Base-by-base conservation (phyloP, 2,113 vertebrate species). In the Hypomesus transpacificus region DNA sequence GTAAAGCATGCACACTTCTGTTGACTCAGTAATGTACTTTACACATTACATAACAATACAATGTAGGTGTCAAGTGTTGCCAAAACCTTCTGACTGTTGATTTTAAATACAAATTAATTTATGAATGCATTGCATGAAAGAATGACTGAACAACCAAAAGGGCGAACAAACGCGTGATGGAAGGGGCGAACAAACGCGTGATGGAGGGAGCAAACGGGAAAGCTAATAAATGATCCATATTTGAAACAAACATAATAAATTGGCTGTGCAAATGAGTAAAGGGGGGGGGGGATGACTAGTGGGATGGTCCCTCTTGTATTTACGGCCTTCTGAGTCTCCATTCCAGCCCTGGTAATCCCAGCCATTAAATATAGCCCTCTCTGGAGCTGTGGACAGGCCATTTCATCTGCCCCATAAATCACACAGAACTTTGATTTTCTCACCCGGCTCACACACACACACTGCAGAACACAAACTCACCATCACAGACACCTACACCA, bases 321-420 rank as follows among this genome's bases (percentile, higher is more conserved):
- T 21, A n/a, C 0, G 11, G 14, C 34, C 52, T 57, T 18, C 75
- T 51, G 21, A 61, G 39, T 46, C 39, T 46, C 39, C 39, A 46
- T 13, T 16, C 13, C 22, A 24, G 4, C 13, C 13, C 2, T 68
- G 51, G 34, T 65, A 52, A 75, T 52, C 60, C 39, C 39, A 20
- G 26, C 20, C 56, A 70, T 69, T 50, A 71, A 21, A 78, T 69
- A 66, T 64, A 63, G 66, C 31, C 28, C 64, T 76, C 72, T 66
- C 65, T 69, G 54, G 58, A 66, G 54, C 66, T 31, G 73, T 59
- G n/a, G 56, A 70, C 8, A 39, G 34, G 39, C 63, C 58, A 59
- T 64, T 81, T 75, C 50, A 70, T 68, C 14, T 72, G 46, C 39
- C 22, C 61, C 9, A 20, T 77, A 83, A 75, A 80, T 80, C 71